phyloP scores from a whole-genome alignment of 2,113 vertebrate species.

The Trogon melanurus region DNA sequence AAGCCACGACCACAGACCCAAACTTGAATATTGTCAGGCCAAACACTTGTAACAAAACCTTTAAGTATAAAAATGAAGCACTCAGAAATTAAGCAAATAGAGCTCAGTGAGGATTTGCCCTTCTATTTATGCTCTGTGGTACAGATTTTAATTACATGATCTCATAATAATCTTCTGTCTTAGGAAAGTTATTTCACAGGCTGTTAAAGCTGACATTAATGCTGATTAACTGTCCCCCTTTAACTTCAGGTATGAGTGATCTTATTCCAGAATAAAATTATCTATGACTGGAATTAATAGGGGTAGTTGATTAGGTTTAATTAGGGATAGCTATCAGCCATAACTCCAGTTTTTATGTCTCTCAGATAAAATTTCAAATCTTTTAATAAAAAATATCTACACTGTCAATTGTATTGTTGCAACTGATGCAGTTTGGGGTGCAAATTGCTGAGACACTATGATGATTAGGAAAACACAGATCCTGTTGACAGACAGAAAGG shows the following conservation, averaged over 20 bases:
- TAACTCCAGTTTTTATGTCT: background rate
- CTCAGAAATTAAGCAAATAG: background rate
- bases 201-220: background rate
- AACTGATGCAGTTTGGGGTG: background rate
- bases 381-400: background rate
- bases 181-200: background rate
- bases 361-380: background rate
- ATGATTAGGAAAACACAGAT: background rate
- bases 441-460: background rate
- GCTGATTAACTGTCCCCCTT: conserved; percentile 9
- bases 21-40: background rate
- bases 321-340: background rate
- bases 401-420: background rate
- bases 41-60: background rate
- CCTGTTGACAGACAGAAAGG: background rate
- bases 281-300: background rate
- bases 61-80: background rate
- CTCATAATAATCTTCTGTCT: background rate
- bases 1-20: background rate
- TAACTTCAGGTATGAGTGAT: background rate
- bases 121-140: background rate
- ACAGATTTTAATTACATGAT: background rate
- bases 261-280: conserved; percentile 24
- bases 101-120: background rate
- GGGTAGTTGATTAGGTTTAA: conserved; percentile 7